Evolutionary conservation across 2,888 invertebrate species (phyloP).

Genomic region (Noctua janthe): DNA sequence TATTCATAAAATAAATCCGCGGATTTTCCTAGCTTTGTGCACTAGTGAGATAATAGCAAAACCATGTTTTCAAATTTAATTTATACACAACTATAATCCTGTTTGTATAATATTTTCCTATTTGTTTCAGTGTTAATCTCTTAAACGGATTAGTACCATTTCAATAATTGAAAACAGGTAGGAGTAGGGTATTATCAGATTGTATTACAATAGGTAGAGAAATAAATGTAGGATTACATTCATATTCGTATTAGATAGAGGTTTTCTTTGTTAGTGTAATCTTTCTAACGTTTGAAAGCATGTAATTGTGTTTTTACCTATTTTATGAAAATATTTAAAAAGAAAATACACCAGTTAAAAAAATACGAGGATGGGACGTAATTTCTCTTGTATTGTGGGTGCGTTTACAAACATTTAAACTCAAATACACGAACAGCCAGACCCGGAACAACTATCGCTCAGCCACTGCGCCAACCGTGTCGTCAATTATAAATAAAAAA

Average conservation of each 20-base stretch:
- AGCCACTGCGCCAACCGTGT: no score
- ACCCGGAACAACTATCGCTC: no score
- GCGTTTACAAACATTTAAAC: no score
- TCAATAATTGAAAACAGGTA: conserved; percentile 68
- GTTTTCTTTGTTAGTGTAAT: neutral
- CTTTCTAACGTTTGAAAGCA: neutral
- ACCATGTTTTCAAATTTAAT: conserved; percentile 60
- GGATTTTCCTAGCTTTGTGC: conserved; percentile 53
- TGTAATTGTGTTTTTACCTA: neutral
- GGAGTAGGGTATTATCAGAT: conserved; percentile 41
- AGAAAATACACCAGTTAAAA: no score
- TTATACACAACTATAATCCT: conserved; percentile 61
- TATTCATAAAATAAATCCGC: conserved; percentile 46
- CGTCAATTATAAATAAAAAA: no score
- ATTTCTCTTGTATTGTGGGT: no score
- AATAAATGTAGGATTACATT: conserved; percentile 35
- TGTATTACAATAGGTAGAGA: conserved; percentile 43
- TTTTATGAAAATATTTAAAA: neutral
- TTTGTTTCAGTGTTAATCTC: conserved; percentile 72
- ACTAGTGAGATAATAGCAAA: conserved; percentile 58
- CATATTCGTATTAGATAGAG: conserved; percentile 11
- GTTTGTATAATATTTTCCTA: conserved; percentile 69
- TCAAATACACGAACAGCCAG: no score
- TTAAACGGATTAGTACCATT: conserved; percentile 69
- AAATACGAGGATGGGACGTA: no score